Conservation (phyloP, 2,113 vertebrate species). For the Cheilinus undulatus region DNA sequence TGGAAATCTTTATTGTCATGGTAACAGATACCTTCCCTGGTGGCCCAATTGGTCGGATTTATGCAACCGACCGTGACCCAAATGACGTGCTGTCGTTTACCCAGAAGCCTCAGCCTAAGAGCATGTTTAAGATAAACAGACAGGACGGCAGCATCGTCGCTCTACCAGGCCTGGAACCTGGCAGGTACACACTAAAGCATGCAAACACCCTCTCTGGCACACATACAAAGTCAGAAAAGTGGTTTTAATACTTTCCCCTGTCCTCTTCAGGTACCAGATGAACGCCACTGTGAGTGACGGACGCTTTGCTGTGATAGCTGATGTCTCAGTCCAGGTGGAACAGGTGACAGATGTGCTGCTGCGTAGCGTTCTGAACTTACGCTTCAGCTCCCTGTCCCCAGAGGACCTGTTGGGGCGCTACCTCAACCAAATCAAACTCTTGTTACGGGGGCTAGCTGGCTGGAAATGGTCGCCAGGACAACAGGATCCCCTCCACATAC, state of each 20-base stretch:
- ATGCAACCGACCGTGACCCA: constrained; percentile 92
- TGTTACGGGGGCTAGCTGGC: constrained; percentile 81
- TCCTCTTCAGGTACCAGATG: constrained; percentile 87
- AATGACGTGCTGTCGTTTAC: constrained; percentile 92
- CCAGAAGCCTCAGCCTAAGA: constrained; percentile 87
- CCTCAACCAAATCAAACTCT: constrained; percentile 88
- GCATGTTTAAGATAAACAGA: constrained; percentile 91
- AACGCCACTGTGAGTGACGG: constrained; percentile 95
- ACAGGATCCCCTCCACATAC: constrained; percentile 90
- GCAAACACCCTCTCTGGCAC: constrained; percentile 7
- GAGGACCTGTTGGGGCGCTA: constrained; percentile 93
- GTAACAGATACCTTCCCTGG: constrained; percentile 94
- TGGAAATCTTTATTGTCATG: constrained; percentile 94
- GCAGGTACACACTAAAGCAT: constrained; percentile 79
- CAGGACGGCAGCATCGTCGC: constrained; percentile 93
- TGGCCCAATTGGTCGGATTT: constrained; percentile 93
- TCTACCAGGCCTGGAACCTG: constrained; percentile 91
- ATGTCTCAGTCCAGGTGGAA: constrained; percentile 91
- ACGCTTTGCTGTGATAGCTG: constrained; percentile 91
- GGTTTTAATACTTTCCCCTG: background rate
- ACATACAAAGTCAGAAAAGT: background rate
- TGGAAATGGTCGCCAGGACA: constrained; percentile 78
- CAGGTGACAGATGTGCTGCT: constrained; percentile 90
- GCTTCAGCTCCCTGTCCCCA: constrained; percentile 89
- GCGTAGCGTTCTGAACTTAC: constrained; percentile 89